Percentiles rank a stretch among this genome's conserved stretches.
Evolutionary conservation across 2,113 vertebrate species (phyloP).

Genomic region (Tetraodon nigroviridis): DNA sequence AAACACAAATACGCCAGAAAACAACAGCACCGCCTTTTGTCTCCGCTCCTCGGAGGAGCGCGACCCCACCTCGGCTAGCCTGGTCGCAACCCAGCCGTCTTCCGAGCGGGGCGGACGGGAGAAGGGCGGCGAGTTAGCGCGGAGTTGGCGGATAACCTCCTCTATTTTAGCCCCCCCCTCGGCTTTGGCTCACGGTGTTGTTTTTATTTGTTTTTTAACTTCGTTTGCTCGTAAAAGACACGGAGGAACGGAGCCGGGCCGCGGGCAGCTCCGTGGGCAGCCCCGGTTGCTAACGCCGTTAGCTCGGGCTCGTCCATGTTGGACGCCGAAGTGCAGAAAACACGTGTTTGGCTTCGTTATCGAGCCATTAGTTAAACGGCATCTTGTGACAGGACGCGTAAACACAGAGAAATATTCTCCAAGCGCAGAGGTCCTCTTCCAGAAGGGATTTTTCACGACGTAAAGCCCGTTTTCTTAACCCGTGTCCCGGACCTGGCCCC

Average conservation of each 20-base stretch:
- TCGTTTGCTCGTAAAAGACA: no score
- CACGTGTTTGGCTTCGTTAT: slow-evolving; percentile 66
- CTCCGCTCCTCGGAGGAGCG: background rate
- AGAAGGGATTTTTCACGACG: no score
- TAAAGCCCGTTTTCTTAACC: no score
- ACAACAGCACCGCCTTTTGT: rapidly evolving
- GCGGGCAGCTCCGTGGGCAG: no score
- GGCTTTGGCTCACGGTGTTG: no score
- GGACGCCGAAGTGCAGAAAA: slow-evolving; percentile 45
- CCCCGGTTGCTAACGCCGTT: slow-evolving; percentile 24
- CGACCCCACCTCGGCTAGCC: background rate
- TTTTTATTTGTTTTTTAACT: no score
- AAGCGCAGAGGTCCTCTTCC: slow-evolving; percentile 11
- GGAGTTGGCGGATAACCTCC: no score
- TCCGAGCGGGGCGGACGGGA: background rate
- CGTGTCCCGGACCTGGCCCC: no score
- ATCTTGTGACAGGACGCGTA: slow-evolving; percentile 63
- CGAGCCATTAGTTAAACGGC: slow-evolving; percentile 61
- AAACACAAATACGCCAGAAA: slow-evolving; percentile 2
- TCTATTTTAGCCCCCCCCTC: no score
- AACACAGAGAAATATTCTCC: slow-evolving; percentile 33
- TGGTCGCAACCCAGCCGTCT: background rate
- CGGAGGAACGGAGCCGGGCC: no score
- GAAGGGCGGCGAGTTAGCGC: no score
- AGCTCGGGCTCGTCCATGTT: slow-evolving; percentile 58